Evolutionary conservation across 2,113 vertebrate genomes (phyloP).

Genomic region (Cnemophilus loriae): DNA sequence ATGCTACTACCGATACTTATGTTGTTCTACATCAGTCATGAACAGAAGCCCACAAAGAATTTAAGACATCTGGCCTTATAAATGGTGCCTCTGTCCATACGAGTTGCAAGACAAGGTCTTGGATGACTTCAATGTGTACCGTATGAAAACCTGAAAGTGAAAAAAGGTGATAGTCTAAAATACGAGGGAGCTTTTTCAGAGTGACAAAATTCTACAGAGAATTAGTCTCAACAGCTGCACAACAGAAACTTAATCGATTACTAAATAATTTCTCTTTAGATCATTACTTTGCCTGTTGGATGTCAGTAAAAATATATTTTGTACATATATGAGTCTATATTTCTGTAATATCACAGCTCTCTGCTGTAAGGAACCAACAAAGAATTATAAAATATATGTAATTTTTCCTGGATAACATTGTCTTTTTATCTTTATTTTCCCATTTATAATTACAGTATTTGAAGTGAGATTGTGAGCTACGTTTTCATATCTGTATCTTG

Average conservation of each 20-base stretch:
- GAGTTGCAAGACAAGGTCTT: neutral
- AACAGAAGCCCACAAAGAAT: neutral
- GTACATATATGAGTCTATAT: neutral
- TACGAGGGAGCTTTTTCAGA: neutral
- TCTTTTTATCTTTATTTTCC: neutral
- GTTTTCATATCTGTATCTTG: neutral
- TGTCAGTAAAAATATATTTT: neutral
- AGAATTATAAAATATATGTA: neutral
- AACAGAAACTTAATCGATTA: neutral
- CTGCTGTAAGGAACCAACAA: neutral
- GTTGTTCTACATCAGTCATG: neutral
- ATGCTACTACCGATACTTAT: neutral
- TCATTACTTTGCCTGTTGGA: neutral
- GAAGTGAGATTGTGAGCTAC: neutral
- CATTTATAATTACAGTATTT: neutral
- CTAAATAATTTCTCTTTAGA: neutral
- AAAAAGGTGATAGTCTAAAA: neutral
- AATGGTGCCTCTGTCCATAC: neutral
- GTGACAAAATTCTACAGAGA: neutral
- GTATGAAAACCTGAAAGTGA: neutral
- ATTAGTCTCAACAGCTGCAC: neutral
- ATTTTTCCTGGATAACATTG: neutral
- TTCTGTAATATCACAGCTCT: neutral
- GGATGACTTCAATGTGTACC: neutral
- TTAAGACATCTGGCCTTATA: neutral